Evolutionary conservation across 2,113 vertebrate genomes (phyloP), one percentile per base, ranked within the genome.

Genomic region (Chelonoidis abingdonii): DNA sequence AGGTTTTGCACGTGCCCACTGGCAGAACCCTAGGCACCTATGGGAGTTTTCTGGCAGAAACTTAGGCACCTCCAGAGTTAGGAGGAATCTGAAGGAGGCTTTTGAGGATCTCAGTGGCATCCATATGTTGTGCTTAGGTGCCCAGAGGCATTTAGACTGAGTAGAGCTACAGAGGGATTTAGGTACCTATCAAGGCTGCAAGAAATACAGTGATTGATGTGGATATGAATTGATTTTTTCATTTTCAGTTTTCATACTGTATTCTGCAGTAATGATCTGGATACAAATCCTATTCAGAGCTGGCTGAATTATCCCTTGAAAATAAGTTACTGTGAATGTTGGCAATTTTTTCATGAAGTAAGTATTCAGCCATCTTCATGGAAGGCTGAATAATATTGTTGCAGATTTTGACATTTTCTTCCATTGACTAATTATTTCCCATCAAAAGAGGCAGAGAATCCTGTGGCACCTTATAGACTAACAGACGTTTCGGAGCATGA

Each of bases 241-340:
- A 86, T 94, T 95, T 96, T 96, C 25, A 87, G 72, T 83, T 97
- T 97, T 97, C 92, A 49, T 80, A 13, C 83, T 89, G 75, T 86
- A 85, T 95, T 94, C 84, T 65, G 38, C 89, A 53, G 44, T 80
- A 88, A 93, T 91, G 83, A 95, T 85, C 96, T 95, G 89, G 89
- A 93, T 89, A 89, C 96, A 97, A 95, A 95, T 94, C 95, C 95
- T 97, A 97, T 97, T 97, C 95, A 93, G 57, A 97, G 89, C 83
- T 89, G 91, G 81, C 54, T 75, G 95, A 94, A 96, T 89, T 94
- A 92, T 95, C 92, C 92, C 95, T 95, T 94, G 91, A 53, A 94
- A 91, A 93, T 81, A 93, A 97, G 79, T 94, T 90, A 91, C 94
- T 97, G 93, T 86, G 94, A 94, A 94, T 94, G 81, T 95, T 93